Conservation (phyloP, 2,797 vertebrate species). For the Clarias laeviceps region DNA sequence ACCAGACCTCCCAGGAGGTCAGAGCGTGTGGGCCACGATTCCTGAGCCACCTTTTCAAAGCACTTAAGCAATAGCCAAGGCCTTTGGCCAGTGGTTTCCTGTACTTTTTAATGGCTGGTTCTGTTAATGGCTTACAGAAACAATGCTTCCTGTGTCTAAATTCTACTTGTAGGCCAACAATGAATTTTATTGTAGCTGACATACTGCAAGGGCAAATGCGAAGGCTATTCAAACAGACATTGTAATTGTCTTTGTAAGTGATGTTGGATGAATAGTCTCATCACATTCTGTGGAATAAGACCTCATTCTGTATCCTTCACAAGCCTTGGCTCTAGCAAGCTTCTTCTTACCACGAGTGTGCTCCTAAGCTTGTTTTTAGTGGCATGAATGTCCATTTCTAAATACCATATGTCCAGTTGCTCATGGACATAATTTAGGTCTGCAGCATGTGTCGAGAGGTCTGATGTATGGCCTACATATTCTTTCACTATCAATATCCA, state of each 20-base stretch:
- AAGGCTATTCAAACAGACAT: slow-evolving; percentile 8
- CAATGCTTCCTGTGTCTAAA: slow-evolving; percentile 10
- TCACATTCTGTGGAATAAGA: slow-evolving; percentile 9
- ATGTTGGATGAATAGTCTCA: neutral
- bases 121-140: slow-evolving; percentile 1
- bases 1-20: slow-evolving; percentile 34
- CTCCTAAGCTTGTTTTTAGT: slow-evolving; percentile 20
- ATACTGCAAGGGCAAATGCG: neutral
- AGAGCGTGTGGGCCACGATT: slow-evolving; percentile 33
- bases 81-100: slow-evolving; percentile 19
- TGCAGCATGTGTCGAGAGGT: slow-evolving; percentile 23
- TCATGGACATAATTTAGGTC: slow-evolving; percentile 58
- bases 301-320: slow-evolving; percentile 1
- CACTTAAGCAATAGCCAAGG: slow-evolving; percentile 23
- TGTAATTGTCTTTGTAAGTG: neutral
- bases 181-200: slow-evolving; percentile 3
- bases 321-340: neutral
- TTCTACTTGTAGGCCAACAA: neutral
- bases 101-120: neutral
- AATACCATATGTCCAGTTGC: slow-evolving; percentile 43
- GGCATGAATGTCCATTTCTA: slow-evolving; percentile 33
- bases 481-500: slow-evolving; percentile 68
- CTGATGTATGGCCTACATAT: slow-evolving; percentile 56
- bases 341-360: neutral
- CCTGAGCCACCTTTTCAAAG: slow-evolving; percentile 20